Percentiles rank a stretch among this genome's conserved stretches.
These are phyloP conservation scores for Bombylius discolor DNA, from an alignment of 2,888 invertebrate genomes.

Conservation along the genomic window DNA sequence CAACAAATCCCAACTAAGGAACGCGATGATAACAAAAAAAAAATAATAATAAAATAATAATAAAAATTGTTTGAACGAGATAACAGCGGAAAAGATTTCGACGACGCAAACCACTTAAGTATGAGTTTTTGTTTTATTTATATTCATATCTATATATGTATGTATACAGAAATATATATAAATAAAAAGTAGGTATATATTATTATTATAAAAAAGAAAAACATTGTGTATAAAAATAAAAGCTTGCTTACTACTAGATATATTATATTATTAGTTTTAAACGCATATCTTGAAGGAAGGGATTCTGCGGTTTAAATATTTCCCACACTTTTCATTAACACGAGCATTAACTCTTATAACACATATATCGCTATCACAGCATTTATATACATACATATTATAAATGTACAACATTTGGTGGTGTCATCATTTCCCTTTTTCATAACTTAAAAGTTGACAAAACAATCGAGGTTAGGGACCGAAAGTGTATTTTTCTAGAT, in stretches of 20 bases:
- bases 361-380: background rate
- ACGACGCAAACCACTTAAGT: conserved; percentile 13
- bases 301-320: conserved; percentile 8
- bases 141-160: background rate
- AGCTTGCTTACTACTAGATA: background rate
- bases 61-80: background rate
- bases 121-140: background rate
- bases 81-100: background rate
- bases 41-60: no score
- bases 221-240: background rate
- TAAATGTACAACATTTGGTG: background rate
- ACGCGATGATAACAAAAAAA: background rate
- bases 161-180: no score
- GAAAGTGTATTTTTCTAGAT: no score
- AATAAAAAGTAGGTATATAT: no score
- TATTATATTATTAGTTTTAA: background rate
- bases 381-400: background rate
- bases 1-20: background rate
- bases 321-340: conserved; percentile 13
- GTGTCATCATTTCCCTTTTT: background rate
- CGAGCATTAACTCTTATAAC: background rate
- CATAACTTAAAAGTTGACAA: background rate
- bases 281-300: conserved; percentile 3
- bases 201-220: no score
- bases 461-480: background rate